A percentile compares a stretch with the other conserved stretches of the same genome.
Evolutionary conservation across 2,888 invertebrate genomes (phyloP).

Genomic region (Melikaiella ostensackeni): DNA sequence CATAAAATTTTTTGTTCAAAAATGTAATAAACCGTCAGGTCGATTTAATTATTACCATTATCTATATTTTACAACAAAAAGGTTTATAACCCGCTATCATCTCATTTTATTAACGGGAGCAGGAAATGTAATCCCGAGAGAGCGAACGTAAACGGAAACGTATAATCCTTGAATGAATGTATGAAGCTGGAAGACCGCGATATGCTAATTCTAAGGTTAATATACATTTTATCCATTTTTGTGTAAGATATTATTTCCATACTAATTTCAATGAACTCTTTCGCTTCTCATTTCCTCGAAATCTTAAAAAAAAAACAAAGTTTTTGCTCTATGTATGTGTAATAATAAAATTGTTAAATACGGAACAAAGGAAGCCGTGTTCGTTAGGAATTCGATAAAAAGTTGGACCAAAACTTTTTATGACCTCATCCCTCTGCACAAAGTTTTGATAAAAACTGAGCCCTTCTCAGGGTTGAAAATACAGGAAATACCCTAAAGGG

Average conservation of each 20-base stretch:
- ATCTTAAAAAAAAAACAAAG: not conserved
- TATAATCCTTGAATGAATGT: constrained; percentile 13
- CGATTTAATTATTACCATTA: not conserved
- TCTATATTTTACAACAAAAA: not conserved
- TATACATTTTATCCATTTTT: not conserved
- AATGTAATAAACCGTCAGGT: not conserved
- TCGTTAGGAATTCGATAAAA: constrained; percentile 3
- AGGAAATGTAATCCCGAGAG: not conserved
- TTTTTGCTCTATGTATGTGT: not conserved
- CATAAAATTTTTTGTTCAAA: no score
- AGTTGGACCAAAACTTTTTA: constrained; percentile 14
- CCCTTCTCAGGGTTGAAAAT: not conserved
- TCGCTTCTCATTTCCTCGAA: not conserved
- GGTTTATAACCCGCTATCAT: not conserved
- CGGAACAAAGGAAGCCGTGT: not conserved
- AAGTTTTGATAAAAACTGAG: constrained; percentile 19
- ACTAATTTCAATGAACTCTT: not conserved
- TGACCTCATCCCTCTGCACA: not conserved
- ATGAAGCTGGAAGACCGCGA: constrained; percentile 4
- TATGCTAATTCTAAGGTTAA: constrained; percentile 20
- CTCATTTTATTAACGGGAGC: not conserved
- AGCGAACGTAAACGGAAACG: constrained; percentile 1
- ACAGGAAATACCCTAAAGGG: not conserved
- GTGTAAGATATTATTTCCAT: not conserved
- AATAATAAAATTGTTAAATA: constrained; percentile 13